These are phyloP conservation scores for Cantharis rufa DNA, from an alignment of 2,888 invertebrate genomes.

Conservation along the genomic window DNA sequence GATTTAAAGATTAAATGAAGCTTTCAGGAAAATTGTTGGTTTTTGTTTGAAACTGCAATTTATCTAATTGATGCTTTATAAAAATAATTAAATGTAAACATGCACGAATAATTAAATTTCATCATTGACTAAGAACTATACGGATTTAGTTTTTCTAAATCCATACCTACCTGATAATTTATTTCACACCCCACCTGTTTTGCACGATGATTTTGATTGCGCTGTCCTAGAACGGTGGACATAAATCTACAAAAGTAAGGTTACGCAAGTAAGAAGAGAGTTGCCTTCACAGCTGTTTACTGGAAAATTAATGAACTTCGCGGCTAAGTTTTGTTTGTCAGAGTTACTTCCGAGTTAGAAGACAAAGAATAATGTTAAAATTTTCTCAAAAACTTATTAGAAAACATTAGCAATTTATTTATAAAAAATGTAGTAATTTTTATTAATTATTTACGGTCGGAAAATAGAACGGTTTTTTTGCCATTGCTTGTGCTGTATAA, in stretches of 20 bases:
- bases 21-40: conserved; percentile 38
- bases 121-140: not conserved
- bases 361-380: conserved; percentile 41
- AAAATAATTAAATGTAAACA: not conserved
- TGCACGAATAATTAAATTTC: not conserved
- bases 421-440: not conserved
- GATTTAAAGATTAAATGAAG: conserved; percentile 32
- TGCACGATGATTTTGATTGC: conserved; percentile 30
- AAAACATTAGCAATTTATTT: not conserved
- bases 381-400: not conserved
- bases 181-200: not conserved
- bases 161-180: not conserved
- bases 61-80: not conserved
- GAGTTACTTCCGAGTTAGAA: conserved; percentile 35
- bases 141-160: not conserved
- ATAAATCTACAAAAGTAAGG: conserved; percentile 29
- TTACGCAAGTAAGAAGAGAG: conserved; percentile 30
- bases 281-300: conserved; percentile 37
- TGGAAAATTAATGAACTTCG: conserved; percentile 38
- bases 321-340: conserved; percentile 38
- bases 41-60: conserved; percentile 11
- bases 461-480: not conserved
- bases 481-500: not conserved
- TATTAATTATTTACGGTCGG: not conserved
- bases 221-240: conserved; percentile 30